These are phyloP conservation scores for Channa striata DNA, from an alignment of 2,797 vertebrate genomes.

Conservation along the genomic window DNA sequence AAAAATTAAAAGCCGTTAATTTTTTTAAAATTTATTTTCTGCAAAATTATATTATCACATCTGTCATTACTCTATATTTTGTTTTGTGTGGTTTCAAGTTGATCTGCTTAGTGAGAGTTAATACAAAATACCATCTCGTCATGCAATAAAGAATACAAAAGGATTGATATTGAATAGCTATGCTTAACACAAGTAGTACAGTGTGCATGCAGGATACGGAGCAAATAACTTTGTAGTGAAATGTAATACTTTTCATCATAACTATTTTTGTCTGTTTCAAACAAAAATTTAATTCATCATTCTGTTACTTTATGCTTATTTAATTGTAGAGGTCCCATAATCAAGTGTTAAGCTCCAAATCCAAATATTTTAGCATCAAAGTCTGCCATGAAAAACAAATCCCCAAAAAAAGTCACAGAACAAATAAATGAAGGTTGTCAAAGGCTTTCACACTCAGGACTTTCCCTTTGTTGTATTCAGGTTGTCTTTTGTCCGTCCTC, in stretches of 20 bases:
- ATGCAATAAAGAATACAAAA: background rate
- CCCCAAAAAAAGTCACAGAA: constrained; percentile 74
- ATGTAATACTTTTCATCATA: background rate
- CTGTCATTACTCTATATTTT: too few species aligned
- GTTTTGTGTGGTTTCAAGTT: too few species aligned
- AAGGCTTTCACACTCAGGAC: constrained; percentile 80
- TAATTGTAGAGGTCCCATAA: constrained; percentile 11
- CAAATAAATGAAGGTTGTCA: constrained; percentile 79
- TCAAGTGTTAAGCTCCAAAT: constrained; percentile 37
- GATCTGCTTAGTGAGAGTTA: too few species aligned
- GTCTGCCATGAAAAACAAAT: constrained; percentile 73
- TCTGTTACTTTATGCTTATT: background rate
- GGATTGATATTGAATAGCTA: background rate
- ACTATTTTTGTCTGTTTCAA: background rate
- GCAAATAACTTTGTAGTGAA: background rate
- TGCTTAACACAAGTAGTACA: background rate
- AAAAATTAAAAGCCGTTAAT: background rate
- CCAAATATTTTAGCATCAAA: constrained; percentile 72
- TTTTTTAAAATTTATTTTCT: constrained; percentile 13
- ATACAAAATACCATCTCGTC: too few species aligned
- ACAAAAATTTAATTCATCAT: background rate
- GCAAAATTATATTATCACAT: too few species aligned
- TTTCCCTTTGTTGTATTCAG: constrained; percentile 82
- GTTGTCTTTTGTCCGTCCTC: constrained; percentile 82
- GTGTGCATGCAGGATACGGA: background rate